phyloP scores from a whole-genome alignment of 2,888 invertebrate species.

The Shargacucullia verbasci region DNA sequence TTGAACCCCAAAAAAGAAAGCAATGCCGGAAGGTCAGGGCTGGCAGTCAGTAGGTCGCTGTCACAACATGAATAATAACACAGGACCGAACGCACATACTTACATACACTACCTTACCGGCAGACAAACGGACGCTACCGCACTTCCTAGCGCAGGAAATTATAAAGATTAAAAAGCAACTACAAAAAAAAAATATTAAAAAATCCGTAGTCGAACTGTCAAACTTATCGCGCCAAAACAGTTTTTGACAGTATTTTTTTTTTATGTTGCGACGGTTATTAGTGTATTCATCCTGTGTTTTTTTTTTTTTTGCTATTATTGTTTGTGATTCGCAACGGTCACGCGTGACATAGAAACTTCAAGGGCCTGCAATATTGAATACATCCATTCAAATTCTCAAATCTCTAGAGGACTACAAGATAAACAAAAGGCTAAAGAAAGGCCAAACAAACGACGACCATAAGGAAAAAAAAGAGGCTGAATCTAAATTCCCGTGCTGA shows the following conservation, averaged over 20 bases:
- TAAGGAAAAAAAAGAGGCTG: neutral
- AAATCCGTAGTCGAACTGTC: slow-evolving; percentile 9
- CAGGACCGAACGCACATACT: slow-evolving; percentile 46
- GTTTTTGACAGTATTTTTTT: slow-evolving; percentile 5
- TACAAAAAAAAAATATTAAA: slow-evolving; percentile 2
- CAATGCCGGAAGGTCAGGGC: slow-evolving; percentile 69
- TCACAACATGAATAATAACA: slow-evolving; percentile 75
- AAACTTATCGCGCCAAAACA: slow-evolving; percentile 13
- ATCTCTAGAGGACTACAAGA: slow-evolving; percentile 31
- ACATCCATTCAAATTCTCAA: slow-evolving; percentile 24
- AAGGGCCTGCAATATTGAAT: slow-evolving; percentile 6
- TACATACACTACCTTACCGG: slow-evolving; percentile 58
- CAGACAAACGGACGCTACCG: slow-evolving; percentile 51
- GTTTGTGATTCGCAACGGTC: slow-evolving; percentile 24
- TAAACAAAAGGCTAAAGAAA: neutral
- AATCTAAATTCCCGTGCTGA: neutral
- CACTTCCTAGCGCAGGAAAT: slow-evolving; percentile 37
- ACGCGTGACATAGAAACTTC: slow-evolving; percentile 25
- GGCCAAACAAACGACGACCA: neutral
- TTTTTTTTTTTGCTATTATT: slow-evolving; percentile 17
- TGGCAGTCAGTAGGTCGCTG: slow-evolving; percentile 78
- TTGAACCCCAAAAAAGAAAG: slow-evolving; percentile 71
- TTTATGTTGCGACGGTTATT: slow-evolving; percentile 9
- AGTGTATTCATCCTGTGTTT: slow-evolving; percentile 27
- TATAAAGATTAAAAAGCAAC: slow-evolving; percentile 20